phyloP scores from a whole-genome alignment of 2,797 vertebrate species.

The Channallabes apus region DNA sequence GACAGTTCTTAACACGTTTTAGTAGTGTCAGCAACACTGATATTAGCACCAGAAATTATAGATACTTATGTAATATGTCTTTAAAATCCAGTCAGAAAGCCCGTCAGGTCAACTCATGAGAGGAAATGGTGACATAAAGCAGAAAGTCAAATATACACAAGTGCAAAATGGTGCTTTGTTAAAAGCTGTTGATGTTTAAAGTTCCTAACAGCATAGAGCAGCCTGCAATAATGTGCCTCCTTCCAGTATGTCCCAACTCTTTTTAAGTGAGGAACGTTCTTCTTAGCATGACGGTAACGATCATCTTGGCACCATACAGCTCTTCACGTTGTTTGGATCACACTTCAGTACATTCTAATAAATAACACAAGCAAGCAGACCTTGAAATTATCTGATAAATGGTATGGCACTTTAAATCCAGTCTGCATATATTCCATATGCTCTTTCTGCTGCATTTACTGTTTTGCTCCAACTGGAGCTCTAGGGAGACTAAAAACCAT shows the following conservation, averaged over 20 bases:
- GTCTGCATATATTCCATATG: slow-evolving; percentile 40
- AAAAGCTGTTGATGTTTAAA: slow-evolving; percentile 10
- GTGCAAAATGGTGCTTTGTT: neutral
- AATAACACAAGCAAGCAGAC: slow-evolving; percentile 40
- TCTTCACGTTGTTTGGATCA: slow-evolving; percentile 29
- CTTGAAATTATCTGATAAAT: slow-evolving; percentile 51
- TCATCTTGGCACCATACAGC: slow-evolving; percentile 32
- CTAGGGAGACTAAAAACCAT: slow-evolving; percentile 21
- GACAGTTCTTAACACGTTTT: too few relatives aligned
- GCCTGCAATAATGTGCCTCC: slow-evolving; percentile 47
- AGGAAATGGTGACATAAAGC: neutral
- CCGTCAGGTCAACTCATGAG: neutral
- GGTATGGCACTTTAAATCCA: slow-evolving; percentile 41
- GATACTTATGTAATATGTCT: neutral
- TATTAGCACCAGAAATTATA: too few relatives aligned
- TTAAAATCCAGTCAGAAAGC: neutral
- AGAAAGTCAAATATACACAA: neutral
- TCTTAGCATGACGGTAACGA: slow-evolving; percentile 28
- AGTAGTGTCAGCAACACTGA: too few relatives aligned
- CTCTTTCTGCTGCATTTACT: slow-evolving; percentile 25
- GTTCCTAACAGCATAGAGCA: slow-evolving; percentile 22
- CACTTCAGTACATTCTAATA: slow-evolving; percentile 41
- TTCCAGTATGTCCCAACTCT: slow-evolving; percentile 44
- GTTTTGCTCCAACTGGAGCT: slow-evolving; percentile 12
- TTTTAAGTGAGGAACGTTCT: slow-evolving; percentile 44